Conservation (phyloP, 2,888 invertebrate genomes). For the Tetragonula carbonaria region DNA sequence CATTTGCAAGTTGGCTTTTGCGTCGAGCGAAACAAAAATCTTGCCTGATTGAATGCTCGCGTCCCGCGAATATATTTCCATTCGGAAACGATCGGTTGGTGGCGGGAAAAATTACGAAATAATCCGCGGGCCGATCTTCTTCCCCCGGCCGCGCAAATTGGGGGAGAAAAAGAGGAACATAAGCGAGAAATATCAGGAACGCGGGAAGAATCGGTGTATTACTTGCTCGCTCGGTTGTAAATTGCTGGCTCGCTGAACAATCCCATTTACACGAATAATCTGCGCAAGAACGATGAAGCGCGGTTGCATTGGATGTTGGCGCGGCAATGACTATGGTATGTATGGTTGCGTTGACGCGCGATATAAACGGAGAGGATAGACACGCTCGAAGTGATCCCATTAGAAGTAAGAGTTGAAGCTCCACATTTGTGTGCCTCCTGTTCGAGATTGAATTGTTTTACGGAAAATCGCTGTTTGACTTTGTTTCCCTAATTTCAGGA, state of each 20-base stretch:
- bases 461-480: no score
- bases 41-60: background rate
- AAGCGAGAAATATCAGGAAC: conserved; percentile 30
- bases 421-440: no score
- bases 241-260: conserved; percentile 58
- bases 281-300: conserved; percentile 15
- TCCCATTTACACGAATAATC: conserved; percentile 54
- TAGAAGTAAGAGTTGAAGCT: background rate
- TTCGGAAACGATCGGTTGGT: conserved; percentile 13
- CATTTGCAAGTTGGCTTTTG: background rate
- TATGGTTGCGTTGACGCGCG: background rate
- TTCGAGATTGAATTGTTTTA: no score
- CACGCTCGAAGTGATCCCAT: background rate
- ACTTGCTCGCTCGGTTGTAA: conserved; percentile 54
- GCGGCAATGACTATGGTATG: background rate
- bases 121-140: background rate
- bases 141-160: background rate
- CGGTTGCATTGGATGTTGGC: background rate
- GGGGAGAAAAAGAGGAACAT: background rate
- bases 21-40: background rate
- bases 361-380: background rate
- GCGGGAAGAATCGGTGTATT: conserved; percentile 48
- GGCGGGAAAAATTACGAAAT: conserved; percentile 27
- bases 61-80: background rate
- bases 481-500: no score